A percentile compares a stretch with the other conserved stretches of the same genome.
These are phyloP conservation scores for Diplodus puntazzo DNA, from an alignment of 2,797 vertebrate species.

Conservation along the genomic window DNA sequence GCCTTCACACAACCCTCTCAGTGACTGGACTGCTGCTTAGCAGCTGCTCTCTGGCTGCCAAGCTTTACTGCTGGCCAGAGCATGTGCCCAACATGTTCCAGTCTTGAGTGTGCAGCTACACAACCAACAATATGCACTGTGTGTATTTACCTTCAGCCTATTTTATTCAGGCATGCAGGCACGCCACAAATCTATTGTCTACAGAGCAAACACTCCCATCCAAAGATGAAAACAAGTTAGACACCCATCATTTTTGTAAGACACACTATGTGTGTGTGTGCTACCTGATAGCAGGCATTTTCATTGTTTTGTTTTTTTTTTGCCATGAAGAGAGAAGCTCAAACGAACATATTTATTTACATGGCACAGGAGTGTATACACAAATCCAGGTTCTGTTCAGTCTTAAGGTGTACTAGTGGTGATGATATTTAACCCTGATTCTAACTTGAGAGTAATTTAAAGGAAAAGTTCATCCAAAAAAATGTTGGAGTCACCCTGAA, in stretches of 20 bases:
- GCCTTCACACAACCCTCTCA: not conserved
- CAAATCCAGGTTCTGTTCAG: not conserved
- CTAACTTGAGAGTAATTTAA: not conserved
- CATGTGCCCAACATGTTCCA: conserved; percentile 23
- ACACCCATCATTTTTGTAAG: not conserved
- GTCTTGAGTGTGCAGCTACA: not conserved
- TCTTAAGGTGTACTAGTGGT: not conserved
- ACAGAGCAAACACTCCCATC: conserved; percentile 90
- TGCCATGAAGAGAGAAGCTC: not conserved
- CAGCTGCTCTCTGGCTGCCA: conserved; percentile 15
- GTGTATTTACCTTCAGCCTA: not conserved
- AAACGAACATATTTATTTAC: not conserved
- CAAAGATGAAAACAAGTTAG: not conserved
- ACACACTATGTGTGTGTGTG: not conserved
- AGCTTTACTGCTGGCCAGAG: conserved; percentile 24
- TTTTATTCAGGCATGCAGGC: conserved; percentile 89
- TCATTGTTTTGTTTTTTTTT: too few relatives aligned
- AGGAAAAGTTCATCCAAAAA: not conserved
- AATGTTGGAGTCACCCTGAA: too few relatives aligned
- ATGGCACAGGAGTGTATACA: conserved; percentile 2
- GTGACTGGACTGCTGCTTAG: not conserved
- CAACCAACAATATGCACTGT: not conserved
- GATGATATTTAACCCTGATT: not conserved
- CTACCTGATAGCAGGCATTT: not conserved
- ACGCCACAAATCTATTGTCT: conserved; percentile 82